These are phyloP conservation scores for Peromyscus polionotus DNA, from an alignment of 2,113 vertebrate genomes.

Conservation along the genomic window DNA sequence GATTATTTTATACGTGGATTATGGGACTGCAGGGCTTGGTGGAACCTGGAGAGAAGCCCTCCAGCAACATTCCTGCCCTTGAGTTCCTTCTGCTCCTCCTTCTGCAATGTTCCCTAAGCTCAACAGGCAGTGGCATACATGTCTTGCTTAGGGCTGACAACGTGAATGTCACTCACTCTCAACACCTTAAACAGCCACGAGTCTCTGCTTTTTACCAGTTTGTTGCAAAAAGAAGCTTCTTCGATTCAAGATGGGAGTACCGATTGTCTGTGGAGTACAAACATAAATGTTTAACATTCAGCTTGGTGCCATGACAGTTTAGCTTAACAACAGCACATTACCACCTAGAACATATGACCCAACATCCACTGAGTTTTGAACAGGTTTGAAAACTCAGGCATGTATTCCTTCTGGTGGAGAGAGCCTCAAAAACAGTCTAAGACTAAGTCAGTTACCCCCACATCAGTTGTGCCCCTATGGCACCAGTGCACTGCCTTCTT, in stretches of 20 bases:
- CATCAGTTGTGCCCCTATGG: not conserved
- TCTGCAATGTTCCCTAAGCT: not conserved
- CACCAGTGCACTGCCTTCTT: not conserved
- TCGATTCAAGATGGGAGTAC: not conserved
- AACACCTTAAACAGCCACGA: not conserved
- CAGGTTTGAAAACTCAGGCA: not conserved
- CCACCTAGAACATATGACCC: not conserved
- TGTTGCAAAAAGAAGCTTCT: not conserved
- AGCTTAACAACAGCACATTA: not conserved
- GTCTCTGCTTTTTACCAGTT: not conserved
- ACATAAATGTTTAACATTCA: not conserved
- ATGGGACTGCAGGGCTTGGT: too few species aligned
- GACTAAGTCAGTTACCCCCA: not conserved
- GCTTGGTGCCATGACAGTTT: not conserved
- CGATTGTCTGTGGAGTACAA: not conserved
- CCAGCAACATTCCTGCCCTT: too few species aligned
- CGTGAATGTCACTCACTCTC: not conserved
- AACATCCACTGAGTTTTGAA: not conserved
- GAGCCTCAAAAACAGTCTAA: not conserved
- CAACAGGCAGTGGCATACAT: not conserved
- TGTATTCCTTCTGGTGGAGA: not conserved
- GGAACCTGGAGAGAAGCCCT: too few species aligned
- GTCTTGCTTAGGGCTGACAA: not conserved
- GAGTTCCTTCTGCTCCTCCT: not conserved
- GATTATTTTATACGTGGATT: too few species aligned